Evolutionary conservation across 1,140 invertebrate species (phyloP).

Genomic region (Drosophila bocki): DNA sequence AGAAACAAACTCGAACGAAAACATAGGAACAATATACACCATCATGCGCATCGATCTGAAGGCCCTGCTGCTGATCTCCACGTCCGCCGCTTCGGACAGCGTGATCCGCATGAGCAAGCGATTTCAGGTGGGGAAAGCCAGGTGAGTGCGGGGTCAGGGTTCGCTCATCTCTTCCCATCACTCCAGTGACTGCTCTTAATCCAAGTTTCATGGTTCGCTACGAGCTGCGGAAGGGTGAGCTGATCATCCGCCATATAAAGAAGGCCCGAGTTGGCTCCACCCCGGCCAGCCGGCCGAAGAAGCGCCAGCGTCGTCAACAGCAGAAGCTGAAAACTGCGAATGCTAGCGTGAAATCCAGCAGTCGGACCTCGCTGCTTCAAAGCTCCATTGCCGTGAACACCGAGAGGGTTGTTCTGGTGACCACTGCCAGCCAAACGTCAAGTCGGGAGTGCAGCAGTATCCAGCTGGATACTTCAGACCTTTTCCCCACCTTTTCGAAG

Average conservation of each 20-base stretch:
- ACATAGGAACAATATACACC: not conserved
- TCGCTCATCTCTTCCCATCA: not conserved
- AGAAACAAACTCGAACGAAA: not conserved
- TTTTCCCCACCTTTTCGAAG: not conserved
- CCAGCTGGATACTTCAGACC: slow-evolving; percentile 41
- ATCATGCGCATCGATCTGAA: slow-evolving; percentile 54
- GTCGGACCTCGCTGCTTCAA: not conserved
- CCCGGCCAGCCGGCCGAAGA: not conserved
- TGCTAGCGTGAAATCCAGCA: not conserved
- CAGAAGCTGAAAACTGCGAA: not conserved
- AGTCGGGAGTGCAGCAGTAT: not conserved
- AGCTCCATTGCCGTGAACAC: slow-evolving; percentile 3
- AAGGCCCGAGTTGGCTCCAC: not conserved
- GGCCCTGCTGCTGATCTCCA: slow-evolving; percentile 31
- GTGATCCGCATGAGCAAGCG: slow-evolving; percentile 8
- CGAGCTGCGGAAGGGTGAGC: slow-evolving; percentile 15
- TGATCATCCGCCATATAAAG: slow-evolving; percentile 30
- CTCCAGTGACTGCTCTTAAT: not conserved
- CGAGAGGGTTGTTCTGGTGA: not conserved
- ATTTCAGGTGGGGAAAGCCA: slow-evolving; percentile 23
- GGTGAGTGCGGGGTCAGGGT: slow-evolving; percentile 22
- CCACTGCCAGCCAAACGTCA: slow-evolving; percentile 20
- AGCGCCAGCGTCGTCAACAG: not conserved
- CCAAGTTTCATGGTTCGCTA: slow-evolving; percentile 48
- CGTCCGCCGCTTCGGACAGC: slow-evolving; percentile 8